phyloP scores from a whole-genome alignment of 2,888 invertebrate species.

The Mythimna impura region DNA sequence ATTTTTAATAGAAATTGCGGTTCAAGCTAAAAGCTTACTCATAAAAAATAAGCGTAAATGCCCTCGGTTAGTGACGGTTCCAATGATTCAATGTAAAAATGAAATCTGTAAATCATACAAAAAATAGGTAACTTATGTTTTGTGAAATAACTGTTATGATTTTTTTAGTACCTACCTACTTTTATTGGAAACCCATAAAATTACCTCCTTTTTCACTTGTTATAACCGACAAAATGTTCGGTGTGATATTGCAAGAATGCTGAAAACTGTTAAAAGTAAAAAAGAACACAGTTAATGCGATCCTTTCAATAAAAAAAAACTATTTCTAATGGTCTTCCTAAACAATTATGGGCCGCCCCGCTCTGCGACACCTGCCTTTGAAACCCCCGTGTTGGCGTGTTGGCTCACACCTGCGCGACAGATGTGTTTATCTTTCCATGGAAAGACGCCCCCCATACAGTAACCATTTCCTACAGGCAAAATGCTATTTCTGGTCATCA shows the following conservation, averaged over 20 bases:
- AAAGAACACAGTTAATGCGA: slow-evolving; percentile 4
- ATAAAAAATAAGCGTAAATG: slow-evolving; percentile 64
- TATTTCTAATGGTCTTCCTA: slow-evolving; percentile 41
- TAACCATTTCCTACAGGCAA: slow-evolving; percentile 46
- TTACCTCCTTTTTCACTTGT: slow-evolving; percentile 21
- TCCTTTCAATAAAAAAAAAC: slow-evolving; percentile 15
- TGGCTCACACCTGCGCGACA: slow-evolving; percentile 82
- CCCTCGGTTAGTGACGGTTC: slow-evolving; percentile 58
- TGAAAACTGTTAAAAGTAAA: slow-evolving; percentile 11
- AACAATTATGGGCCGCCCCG: slow-evolving; percentile 40
- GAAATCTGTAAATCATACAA: slow-evolving; percentile 51
- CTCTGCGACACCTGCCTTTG: slow-evolving; percentile 67
- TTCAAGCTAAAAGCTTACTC: slow-evolving; percentile 45
- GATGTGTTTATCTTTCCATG: slow-evolving; percentile 72
- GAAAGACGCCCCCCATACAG: slow-evolving; percentile 34
- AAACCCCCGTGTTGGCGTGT: slow-evolving; percentile 59
- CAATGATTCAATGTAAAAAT: slow-evolving; percentile 61
- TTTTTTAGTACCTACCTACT: not conserved
- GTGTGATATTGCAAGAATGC: slow-evolving; percentile 17
- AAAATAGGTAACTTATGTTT: slow-evolving; percentile 44
- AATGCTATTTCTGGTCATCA: slow-evolving; percentile 42
- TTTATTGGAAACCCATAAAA: slow-evolving; percentile 21
- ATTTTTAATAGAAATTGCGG: slow-evolving; percentile 26
- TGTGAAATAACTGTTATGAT: slow-evolving; percentile 18
- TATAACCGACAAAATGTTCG: not conserved